Percentiles rank a stretch among this genome's conserved stretches.
Conservation (phyloP, 2,888 invertebrate genomes). For the Metacarcinus magister region DNA sequence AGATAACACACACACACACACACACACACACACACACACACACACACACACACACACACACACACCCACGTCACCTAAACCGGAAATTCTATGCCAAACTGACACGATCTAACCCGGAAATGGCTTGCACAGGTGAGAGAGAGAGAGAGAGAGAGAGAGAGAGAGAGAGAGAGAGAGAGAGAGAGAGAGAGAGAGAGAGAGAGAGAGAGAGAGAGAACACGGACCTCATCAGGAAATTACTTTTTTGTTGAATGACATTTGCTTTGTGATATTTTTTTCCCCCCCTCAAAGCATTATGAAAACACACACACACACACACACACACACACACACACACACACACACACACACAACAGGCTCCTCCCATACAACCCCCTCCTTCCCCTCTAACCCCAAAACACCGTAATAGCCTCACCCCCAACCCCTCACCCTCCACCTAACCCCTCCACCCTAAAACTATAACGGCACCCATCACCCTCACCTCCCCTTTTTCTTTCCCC, state of each 20-base stretch:
- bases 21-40: no score
- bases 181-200: slow-evolving; percentile 35
- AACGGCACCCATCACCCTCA: not conserved
- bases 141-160: slow-evolving; percentile 8
- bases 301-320: slow-evolving; percentile 7
- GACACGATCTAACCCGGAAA: not conserved
- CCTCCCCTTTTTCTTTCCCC: not conserved
- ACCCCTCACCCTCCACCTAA: not conserved
- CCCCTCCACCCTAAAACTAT: not conserved
- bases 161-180: slow-evolving; percentile 35
- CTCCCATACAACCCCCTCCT: not conserved
- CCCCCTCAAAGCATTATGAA: not conserved
- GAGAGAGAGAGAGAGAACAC: slow-evolving; percentile 22
- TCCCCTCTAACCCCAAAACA: not conserved
- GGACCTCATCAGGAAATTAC: not conserved
- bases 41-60: not conserved
- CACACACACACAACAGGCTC: not conserved
- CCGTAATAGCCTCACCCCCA: not conserved
- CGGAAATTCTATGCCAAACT: not conserved
- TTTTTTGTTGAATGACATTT: not conserved
- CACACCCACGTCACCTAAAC: not conserved
- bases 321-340: slow-evolving; percentile 34
- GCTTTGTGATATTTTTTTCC: not conserved
- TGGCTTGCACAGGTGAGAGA: not conserved
- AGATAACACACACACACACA: no score